Evolutionary conservation across 2,888 invertebrate genomes (phyloP), one percentile per base, ranked within the genome.

Genomic region (Xanthia icteritia): DNA sequence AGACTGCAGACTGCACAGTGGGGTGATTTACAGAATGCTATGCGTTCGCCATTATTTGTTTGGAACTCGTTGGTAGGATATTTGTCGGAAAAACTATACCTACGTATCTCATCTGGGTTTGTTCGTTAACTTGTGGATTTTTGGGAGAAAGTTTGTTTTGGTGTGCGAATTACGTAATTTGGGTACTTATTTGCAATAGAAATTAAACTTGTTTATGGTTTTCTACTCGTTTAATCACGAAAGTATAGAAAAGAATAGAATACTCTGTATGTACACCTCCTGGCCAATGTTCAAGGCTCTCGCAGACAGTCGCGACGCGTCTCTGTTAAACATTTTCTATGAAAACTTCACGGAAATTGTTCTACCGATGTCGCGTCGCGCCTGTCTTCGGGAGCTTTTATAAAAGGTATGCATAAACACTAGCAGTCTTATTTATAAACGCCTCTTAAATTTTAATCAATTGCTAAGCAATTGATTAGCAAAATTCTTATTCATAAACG

Each of bases 1-100:
- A 79, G 79, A 17, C 60, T 67, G 5, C 54, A 63, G 63, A 74
- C 39, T 73, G 42, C 66, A 73, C 63, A 70, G 63, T 64, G 45
- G 75, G 65, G 79, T 82, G 79, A 88, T 83, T 86, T 77, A 83
- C 81, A 77, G 84, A 83, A 86, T 76, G 45, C 75, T 76, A 68
- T 70, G 45, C 74, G 51, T 85, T 54, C 45, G 64, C 51, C 39
- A 56, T 74, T 78, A 83, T 76, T 81, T 79, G 78, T 79, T 84
- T 65, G 36, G 31, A 86, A 80, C 79, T 83, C 64, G 76, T 70
- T 76, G 61, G 54, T 61, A 36, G 48, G 39, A 39, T 61, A 69
- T 76, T 77, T 72, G 65, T 56, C 63, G 51, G 75, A 68, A 79
- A 82, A 84, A 79, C 74, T 60, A 79, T n/a, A n/a, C n/a, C 66